Base-by-base conservation (phyloP, 2,113 vertebrate species). In the Hippocampus barbouri region DNA sequence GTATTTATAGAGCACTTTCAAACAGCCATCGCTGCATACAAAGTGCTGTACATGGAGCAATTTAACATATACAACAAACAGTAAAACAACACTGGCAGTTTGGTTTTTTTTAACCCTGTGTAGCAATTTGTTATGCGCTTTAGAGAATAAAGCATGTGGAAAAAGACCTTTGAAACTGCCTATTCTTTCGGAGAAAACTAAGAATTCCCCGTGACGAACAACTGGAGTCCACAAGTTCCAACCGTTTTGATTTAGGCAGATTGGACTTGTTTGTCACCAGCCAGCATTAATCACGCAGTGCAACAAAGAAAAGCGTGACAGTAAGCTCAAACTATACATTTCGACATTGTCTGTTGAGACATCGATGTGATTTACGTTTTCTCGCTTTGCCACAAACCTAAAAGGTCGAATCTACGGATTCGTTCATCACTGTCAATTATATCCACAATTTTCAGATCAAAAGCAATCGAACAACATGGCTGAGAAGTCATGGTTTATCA, bases 231-330 rank as follows among this genome's bases (percentile, higher is more conserved):
- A 87, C 81, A 74, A 80, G 7, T 38, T 63, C 51, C 78, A 70
- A 38, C 54, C 62, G 25, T 43, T 43, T n/a, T 81, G 74, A 87
- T 87, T 79, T 83, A 83, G 71, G 8, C 34, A 72, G 40, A 77
- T 77, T 76, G 41, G 81, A 80, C 77, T 69, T 63, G 72, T 75
- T 66, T 71, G 49, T 79, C 85, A 88, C 62, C 66, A 87, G 70
- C 61, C 27, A 51, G 63, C 68, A 72, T 79, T 80, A 69, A 73
- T 82, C 70, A 71, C 56, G 61, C 25, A 79, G 66, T 27, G 45
- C 51, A 84, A 66, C 43, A 47, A 64, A 23, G 20, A 18, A n/a
- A n/a, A 14, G 40, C 11, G 23, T 4, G 12, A 14, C 2, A 18
- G 27, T 30, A 34, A 60, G 14, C 16, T 60, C 5, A 15, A 57